These are phyloP conservation scores for Rhipidura dahli DNA, from an alignment of 2,113 vertebrate genomes.

Conservation along the genomic window DNA sequence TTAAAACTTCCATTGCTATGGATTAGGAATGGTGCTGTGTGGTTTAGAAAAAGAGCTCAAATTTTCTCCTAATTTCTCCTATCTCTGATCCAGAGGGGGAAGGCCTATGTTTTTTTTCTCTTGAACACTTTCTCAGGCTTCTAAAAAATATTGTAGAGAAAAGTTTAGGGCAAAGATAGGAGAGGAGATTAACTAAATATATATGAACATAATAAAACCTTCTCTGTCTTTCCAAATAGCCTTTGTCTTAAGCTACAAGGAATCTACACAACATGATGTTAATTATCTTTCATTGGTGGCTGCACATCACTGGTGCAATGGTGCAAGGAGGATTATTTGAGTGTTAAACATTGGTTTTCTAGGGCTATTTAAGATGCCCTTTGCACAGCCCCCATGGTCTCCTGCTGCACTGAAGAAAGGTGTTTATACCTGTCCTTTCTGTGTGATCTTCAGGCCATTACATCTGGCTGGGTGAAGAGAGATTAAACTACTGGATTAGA, in stretches of 20 bases:
- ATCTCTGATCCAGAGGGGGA: not conserved
- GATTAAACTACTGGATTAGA: not conserved
- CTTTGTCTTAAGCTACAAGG: not conserved
- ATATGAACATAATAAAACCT: not conserved
- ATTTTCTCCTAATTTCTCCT: not conserved
- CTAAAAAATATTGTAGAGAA: not conserved
- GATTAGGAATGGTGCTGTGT: not conserved
- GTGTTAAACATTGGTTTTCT: not conserved
- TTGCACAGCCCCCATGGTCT: not conserved
- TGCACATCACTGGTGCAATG: not conserved
- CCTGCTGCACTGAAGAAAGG: not conserved
- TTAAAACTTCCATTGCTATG: not conserved
- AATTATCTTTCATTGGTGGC: not conserved
- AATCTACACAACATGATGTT: not conserved
- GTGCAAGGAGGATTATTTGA: not conserved
- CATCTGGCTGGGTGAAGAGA: not conserved
- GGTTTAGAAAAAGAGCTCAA: not conserved
- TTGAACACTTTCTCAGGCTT: not conserved
- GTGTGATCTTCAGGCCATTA: rapidly evolving
- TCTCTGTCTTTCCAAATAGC: not conserved
- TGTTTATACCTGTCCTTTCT: not conserved
- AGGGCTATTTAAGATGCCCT: not conserved
- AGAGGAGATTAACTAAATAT: not conserved
- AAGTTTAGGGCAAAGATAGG: not conserved
- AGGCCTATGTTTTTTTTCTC: not conserved